Base-by-base conservation (phyloP, 1,140 invertebrate species). In the Globodera ellingtonae region DNA sequence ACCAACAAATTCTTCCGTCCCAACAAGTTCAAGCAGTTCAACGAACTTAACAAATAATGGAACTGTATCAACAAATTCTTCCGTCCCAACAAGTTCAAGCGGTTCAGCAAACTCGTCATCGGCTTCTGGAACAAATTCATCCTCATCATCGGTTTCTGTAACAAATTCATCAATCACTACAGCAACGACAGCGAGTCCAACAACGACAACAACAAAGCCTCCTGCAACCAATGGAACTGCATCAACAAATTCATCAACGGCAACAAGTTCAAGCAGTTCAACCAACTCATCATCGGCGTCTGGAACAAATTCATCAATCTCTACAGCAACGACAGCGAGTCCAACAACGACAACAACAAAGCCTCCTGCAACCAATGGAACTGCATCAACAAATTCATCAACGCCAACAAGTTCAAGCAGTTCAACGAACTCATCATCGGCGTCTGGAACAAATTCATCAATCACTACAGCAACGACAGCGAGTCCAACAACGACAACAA, bases 21-120 rank as follows among this genome's bases (percentile, higher is more conserved):
- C 44, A 0, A 10, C 72, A 72, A 72, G 3, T 66, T 75, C 47
- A 59, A 66, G 73, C 48, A 75, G 50, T 75, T 13, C 73, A 15
- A n/a, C 73, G 24, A 75, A 5, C n/a, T 44, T 52, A 18, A 71
- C 48, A n/a, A 71, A 6, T n/a, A 75, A 44, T 62, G 47, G 72
- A 6, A 47, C n/a, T 47, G 74, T 9, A 18, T 6, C 56, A 35
- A 65, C 9, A 4, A 66, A 56, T 56, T 24, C 56, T 13, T 24
- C 72, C 6, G n/a, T 52, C 7, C 50, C 50, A 52, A 52, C 50
- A 52, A 52, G 1, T 52, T 52, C 50, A 52, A 52, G 50, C 4
- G 1, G 18, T n/a, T 21, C n/a, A 35, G 0, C 35, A 8, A 72
- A 72, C 21, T n/a, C 50, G 4, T 52, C 59, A 62, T 35, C 72